phyloP scores from a whole-genome alignment of 2,113 vertebrate genomes.

The Myotis brandtii region DNA sequence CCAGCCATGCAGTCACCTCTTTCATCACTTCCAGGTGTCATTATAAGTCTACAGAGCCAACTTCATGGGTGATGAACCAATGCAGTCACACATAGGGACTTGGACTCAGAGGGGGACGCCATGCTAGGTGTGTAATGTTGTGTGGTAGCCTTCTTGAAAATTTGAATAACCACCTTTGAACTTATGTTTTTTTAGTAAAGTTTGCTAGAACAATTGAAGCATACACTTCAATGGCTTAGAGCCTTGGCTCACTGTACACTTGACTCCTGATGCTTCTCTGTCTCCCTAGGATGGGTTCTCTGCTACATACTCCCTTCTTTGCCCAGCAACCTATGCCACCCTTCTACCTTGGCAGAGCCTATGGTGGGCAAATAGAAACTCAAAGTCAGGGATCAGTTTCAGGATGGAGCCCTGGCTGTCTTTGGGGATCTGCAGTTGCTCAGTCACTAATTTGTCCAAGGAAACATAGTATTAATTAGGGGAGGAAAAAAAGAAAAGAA shows the following conservation, averaged over 20 bases:
- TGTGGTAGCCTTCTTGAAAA: neutral
- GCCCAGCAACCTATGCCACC: neutral
- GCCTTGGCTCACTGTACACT: neutral
- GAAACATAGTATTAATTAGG: neutral
- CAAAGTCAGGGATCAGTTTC: neutral
- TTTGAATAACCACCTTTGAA: neutral
- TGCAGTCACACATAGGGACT: neutral
- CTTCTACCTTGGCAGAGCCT: neutral
- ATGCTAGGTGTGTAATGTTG: neutral
- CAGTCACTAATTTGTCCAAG: neutral
- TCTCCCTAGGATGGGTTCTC: neutral
- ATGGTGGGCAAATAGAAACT: neutral
- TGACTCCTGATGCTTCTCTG: neutral
- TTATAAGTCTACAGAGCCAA: neutral
- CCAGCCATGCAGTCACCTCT: neutral
- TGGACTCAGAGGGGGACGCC: neutral
- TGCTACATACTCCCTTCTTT: neutral
- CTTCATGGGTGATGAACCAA: neutral
- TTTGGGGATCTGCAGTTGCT: neutral
- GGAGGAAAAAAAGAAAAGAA: neutral
- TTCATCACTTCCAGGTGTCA: neutral
- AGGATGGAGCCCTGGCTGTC: neutral
- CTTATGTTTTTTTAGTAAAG: neutral
- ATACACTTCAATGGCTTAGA: neutral
- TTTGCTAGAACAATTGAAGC: neutral